phyloP scores from a whole-genome alignment of 2,113 vertebrate genomes.

The Anguilla japonica region DNA sequence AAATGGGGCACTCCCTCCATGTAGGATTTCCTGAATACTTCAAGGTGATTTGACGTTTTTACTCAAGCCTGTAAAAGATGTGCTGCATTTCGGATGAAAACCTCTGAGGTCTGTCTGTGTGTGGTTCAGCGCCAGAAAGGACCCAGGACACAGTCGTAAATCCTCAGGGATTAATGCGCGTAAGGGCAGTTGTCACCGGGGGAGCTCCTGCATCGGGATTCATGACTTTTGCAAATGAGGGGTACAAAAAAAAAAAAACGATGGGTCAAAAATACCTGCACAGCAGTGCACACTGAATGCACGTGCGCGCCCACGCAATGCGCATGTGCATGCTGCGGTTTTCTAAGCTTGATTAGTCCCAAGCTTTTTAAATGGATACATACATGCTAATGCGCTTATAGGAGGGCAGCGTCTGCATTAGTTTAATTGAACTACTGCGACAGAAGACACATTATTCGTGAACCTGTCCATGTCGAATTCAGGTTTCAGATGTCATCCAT shows the following conservation, averaged over 20 bases:
- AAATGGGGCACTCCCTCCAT: not conserved
- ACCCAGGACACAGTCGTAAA: not conserved
- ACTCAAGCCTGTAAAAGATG: not conserved
- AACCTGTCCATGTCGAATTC: too few species aligned
- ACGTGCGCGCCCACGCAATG: not conserved
- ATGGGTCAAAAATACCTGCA: not conserved
- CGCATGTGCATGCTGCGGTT: not conserved
- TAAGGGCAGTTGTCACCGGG: not conserved
- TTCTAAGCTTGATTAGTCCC: not conserved
- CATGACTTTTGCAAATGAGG: not conserved
- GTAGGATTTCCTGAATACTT: not conserved
- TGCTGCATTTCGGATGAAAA: not conserved
- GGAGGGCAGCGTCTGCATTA: too few species aligned
- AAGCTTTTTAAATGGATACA: not conserved
- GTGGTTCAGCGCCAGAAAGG: not conserved
- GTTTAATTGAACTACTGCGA: too few species aligned
- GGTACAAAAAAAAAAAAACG: not conserved
- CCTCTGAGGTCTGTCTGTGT: not conserved
- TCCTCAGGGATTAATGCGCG: not conserved
- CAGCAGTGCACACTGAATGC: not conserved
- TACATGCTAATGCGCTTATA: too few species aligned
- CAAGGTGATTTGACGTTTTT: not conserved
- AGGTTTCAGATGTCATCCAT: too few species aligned
- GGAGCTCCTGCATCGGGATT: not conserved
- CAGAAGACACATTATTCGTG: too few species aligned